Evolutionary conservation across 2,797 vertebrate genomes (phyloP), one percentile per base, ranked within the genome.

Genomic region (Paedocypris micromegethes): DNA sequence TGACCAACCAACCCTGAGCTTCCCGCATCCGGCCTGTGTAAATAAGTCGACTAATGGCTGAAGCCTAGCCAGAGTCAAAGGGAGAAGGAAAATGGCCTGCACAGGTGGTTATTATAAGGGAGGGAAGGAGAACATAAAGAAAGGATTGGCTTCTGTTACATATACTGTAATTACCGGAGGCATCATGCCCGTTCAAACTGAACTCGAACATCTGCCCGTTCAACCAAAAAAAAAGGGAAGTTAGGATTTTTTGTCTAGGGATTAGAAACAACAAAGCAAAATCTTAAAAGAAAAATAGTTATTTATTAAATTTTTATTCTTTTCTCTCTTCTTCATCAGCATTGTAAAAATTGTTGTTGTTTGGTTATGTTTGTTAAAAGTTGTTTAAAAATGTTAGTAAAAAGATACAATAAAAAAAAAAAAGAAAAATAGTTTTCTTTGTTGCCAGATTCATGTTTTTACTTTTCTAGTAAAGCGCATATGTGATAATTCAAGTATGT

Each of bases 1-100:
- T 64, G 51, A 38, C 45, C 40, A 59, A 63, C 59, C 59, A 38
- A 4, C 45, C 66, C 61, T 38, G 23, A 60, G 53, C 50, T 7
- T 39, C 47, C 55, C 43, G 42, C 60, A 63, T 39, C 47, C 51
- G 72, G 69, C 66, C 80, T 81, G 78, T 79, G 79, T 84, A 84
- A 86, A 86, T 81, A 86, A 83, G 78, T 79, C 82, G 23, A 76
- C 83, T 81, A 79, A 78, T 75, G 81, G 73, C 77, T 82, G 81
- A 75, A 78, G 65, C 72, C 65, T 60, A 75, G 74, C 77, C 57
- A 75, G 80, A 78, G 77, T 77, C 75, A 63, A 79, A 81, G 77
- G 80, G 80, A 84, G 82, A 80, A 63, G 6, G 47, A 42, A 23
- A 58, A 43, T 49, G 53, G 37, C 47, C 42, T 38, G 48, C 9